Base-by-base conservation (phyloP, 2,797 vertebrate species). In the Sorex maritimensis region DNA sequence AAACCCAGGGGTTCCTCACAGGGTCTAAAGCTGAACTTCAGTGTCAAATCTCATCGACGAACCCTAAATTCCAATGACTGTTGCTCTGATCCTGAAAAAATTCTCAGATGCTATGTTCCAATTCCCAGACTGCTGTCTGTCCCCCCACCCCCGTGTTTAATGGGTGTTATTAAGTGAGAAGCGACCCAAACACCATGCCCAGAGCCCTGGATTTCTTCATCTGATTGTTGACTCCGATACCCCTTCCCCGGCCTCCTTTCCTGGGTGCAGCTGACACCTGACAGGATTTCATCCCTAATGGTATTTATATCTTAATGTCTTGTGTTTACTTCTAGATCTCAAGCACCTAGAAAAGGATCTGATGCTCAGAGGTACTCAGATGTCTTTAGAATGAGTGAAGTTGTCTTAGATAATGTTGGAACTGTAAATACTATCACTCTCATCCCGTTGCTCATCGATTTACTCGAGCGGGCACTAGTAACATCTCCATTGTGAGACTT, bases 331-430 rank as follows among this genome's bases (percentile, higher is more conserved):
- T 3, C 11, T 80, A 13, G 52, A 68, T 77, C 63, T 17, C 21
- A 83, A 69, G 19, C 28, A 30, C 88, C 46, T 58, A 44, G 26
- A 68, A 26, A 6, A 58, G 55, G 28, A 24, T 52, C n/a, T 81
- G 28, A 6, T 38, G 44, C 46, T 41, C 0, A 38, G 34, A 88
- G 5, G 21, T 72, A 69, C 13, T 71, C 74, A 88, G 0, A 74
- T 65, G 65, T 38, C 63, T 52, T 73, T 81, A 75, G 44, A 52
- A 26, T 23, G 1, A 65, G 24, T n/a, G 30, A 81, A 34, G 58
- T 52, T 90, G 44, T 23, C 78, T 81, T 90, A 72, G 68, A 52
- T 82, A 65, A 65, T 74, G 41, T 44, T 67, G 81, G 44, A 90
- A 82, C 41, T 44, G 41, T 44, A 44, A 44, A 34, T 34, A 34